Evolutionary conservation across 2,888 invertebrate genomes (phyloP).

Genomic region (Cylloceria caligata): DNA sequence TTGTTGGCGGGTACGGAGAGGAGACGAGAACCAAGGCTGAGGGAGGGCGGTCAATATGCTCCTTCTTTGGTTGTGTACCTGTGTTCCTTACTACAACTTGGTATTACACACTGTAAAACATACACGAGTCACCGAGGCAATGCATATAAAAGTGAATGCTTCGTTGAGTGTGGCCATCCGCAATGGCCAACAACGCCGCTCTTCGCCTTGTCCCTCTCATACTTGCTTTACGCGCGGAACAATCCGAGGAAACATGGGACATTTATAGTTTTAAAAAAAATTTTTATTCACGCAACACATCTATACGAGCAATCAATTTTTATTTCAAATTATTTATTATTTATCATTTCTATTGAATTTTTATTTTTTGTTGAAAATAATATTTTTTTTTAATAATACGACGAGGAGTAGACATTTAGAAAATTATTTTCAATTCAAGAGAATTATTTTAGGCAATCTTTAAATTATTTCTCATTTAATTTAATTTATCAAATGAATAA

Average conservation of each 20-base stretch:
- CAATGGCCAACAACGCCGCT: conserved; percentile 8
- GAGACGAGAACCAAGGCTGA: conserved; percentile 9
- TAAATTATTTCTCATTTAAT: neutral
- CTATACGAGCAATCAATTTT: too few species aligned
- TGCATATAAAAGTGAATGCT: conserved; percentile 70
- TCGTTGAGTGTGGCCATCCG: conserved; percentile 60
- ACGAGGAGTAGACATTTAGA: too few species aligned
- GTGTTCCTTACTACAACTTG: neutral
- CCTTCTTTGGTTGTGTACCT: conserved; percentile 5
- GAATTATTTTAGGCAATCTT: neutral
- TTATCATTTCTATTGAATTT: neutral
- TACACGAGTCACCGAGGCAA: conserved; percentile 43
- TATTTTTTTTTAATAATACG: too few species aligned
- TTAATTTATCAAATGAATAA: too few species aligned
- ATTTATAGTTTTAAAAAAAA: neutral
- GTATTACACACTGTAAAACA: conserved; percentile 21
- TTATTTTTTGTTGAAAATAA: too few species aligned
- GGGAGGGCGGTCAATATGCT: conserved; percentile 6
- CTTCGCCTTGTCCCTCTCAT: conserved; percentile 44
- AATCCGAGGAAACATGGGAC: neutral
- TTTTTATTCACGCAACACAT: neutral
- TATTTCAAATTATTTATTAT: too few species aligned
- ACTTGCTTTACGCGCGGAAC: neutral
- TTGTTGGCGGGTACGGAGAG: conserved; percentile 14
- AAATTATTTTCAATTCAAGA: neutral